Evolutionary conservation across 1,140 invertebrate species (phyloP).

Genomic region (Gryllus bimaculatus): DNA sequence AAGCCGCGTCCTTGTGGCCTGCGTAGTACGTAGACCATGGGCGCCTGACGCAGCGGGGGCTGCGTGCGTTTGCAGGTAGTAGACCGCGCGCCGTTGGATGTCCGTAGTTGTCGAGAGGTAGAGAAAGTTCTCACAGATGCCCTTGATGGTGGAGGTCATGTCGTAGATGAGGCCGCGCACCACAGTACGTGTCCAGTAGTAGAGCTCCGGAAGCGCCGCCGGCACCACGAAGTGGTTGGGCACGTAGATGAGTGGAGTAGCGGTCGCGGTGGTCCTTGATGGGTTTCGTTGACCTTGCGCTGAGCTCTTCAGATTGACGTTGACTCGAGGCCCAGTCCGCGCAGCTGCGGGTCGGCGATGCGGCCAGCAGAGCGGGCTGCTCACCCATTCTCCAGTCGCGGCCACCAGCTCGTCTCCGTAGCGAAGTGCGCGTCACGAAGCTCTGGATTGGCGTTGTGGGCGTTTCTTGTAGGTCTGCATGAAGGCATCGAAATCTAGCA

Average conservation of each 20-base stretch:
- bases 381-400: constrained; percentile 54
- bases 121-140: constrained; percentile 70
- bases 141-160: constrained; percentile 61
- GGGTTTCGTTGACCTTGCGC: constrained; percentile 52
- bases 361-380: constrained; percentile 49
- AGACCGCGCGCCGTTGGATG: constrained; percentile 66
- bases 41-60: constrained; percentile 68
- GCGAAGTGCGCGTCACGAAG: constrained; percentile 57
- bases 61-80: constrained; percentile 69
- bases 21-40: constrained; percentile 76
- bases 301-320: constrained; percentile 61
- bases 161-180: constrained; percentile 64
- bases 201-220: constrained; percentile 79
- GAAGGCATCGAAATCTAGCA: constrained; percentile 48
- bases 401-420: constrained; percentile 34
- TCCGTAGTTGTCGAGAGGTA: constrained; percentile 55
- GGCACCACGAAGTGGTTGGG: constrained; percentile 77
- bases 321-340: constrained; percentile 47
- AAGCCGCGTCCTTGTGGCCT: constrained; percentile 60
- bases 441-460: constrained; percentile 46
- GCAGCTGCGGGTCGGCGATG: constrained; percentile 52
- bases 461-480: constrained; percentile 44
- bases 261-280: constrained; percentile 49
- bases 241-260: constrained; percentile 65
- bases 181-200: constrained; percentile 87